These are phyloP conservation scores for Petrocephalus microphthalmus DNA, from an alignment of 2,113 vertebrate species.

Conservation along the genomic window DNA sequence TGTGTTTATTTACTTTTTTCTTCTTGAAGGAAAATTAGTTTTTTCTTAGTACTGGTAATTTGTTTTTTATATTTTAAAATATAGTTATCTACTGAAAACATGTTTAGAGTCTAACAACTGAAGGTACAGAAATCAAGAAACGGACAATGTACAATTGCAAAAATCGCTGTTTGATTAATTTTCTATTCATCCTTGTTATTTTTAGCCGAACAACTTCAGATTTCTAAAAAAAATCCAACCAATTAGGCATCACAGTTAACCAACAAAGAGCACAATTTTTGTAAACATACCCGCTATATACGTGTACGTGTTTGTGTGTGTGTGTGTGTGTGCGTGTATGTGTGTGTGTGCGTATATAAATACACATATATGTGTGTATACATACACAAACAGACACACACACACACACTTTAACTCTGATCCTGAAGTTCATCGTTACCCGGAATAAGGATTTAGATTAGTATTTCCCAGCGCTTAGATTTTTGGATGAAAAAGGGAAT, in stretches of 20 bases:
- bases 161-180: not conserved
- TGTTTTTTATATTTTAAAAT: not conserved
- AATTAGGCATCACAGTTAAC: constrained; percentile 10
- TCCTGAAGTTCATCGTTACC: not conserved
- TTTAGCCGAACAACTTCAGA: not conserved
- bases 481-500: not conserved
- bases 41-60: not conserved
- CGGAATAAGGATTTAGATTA: not conserved
- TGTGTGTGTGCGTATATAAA: too few species aligned
- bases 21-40: not conserved
- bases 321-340: not conserved
- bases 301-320: not conserved
- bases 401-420: not conserved
- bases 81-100: not conserved
- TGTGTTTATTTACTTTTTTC: not conserved
- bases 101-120: not conserved
- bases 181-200: not conserved
- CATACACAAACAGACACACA: not conserved
- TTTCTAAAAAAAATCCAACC: not conserved
- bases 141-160: not conserved
- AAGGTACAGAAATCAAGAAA: not conserved
- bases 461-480: not conserved
- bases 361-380: not conserved
- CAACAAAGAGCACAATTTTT: constrained; percentile 36
- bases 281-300: not conserved